Conservation (phyloP, 2,797 vertebrate genomes). For the Rhynchotus rufescens region DNA sequence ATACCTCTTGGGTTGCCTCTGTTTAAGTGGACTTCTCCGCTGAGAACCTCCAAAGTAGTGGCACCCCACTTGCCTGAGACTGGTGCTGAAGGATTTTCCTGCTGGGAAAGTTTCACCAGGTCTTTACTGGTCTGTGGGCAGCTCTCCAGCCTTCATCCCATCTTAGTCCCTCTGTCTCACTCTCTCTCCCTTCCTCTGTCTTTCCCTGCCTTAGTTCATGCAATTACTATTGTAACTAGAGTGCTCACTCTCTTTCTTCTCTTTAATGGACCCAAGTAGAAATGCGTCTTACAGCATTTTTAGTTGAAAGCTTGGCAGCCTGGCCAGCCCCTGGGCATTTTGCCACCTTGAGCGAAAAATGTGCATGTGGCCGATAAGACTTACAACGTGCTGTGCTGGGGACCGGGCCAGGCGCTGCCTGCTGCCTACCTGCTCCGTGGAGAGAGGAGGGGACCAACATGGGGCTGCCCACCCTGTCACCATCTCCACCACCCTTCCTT, state of each 20-base stretch:
- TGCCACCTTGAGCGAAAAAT: constrained; percentile 61
- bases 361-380: constrained; percentile 45
- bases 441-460: accelerated
- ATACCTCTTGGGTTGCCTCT: neutral
- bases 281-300: constrained; percentile 40
- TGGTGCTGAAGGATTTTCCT: neutral
- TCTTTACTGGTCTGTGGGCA: neutral
- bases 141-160: neutral
- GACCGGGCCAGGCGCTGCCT: neutral
- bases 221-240: neutral
- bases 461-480: neutral
- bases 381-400: constrained; percentile 44
- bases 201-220: neutral
- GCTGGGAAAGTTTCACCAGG: neutral
- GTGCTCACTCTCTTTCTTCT: neutral
- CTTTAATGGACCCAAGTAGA: neutral
- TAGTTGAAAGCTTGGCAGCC: constrained; percentile 45
- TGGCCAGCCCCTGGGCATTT: constrained; percentile 50
- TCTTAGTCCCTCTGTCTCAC: neutral
- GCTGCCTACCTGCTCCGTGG: neutral
- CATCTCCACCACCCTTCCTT: neutral
- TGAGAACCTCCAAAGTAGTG: neutral
- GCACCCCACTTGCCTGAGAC: accelerated
- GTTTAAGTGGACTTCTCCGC: neutral
- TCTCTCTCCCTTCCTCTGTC: neutral